Evolutionary conservation across 2,888 invertebrate genomes (phyloP), one percentile per base, ranked within the genome.

Genomic region (Balanococcus diminutus): DNA sequence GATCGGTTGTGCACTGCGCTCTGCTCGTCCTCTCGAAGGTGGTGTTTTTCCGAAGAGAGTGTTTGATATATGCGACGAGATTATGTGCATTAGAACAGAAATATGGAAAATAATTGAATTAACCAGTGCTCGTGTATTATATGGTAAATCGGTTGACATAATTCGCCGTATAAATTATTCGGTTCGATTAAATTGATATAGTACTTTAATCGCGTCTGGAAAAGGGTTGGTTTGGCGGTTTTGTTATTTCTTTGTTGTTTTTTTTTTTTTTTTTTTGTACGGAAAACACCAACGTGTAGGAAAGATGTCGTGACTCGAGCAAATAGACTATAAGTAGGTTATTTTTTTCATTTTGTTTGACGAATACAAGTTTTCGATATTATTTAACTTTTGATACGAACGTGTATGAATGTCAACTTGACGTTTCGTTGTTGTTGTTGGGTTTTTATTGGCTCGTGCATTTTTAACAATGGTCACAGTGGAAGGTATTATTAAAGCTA

Each of bases 81-180:
- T 67, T 67, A 67, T 51, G 51, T 67, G 61, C 61, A 28, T 67
- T 67, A 67, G 61, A 11, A 51, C 51, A 25, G 61, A 67, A 67
- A 67, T 67, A 67, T 67, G 61, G 28, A 67, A 28, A 67, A 67
- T 67, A 67, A 67, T 67, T 67, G 61, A 67, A 67, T 67, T 67
- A 67, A 28, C 61, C 14, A 56, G 16, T 67, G 61, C n/a, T 11
- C 28, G n/a, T 56, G 56, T 56, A 56, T 46, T 46, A 36, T 36
- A 36, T 6, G 4, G 8, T 11, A 42, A 42, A 42, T 9, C 42
- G 51, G 51, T 51, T 28, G 61, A 67, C 61, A 28, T 67, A 67
- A 67, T 67, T 67, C n/a, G 61, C 28, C 28, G 61, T 67, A 67
- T 67, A 67, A 67, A 67, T 67, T 67, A 67, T 67, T 67, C 61